Base-by-base conservation (phyloP, 2,888 invertebrate genomes). In the Melanostoma scalare region DNA sequence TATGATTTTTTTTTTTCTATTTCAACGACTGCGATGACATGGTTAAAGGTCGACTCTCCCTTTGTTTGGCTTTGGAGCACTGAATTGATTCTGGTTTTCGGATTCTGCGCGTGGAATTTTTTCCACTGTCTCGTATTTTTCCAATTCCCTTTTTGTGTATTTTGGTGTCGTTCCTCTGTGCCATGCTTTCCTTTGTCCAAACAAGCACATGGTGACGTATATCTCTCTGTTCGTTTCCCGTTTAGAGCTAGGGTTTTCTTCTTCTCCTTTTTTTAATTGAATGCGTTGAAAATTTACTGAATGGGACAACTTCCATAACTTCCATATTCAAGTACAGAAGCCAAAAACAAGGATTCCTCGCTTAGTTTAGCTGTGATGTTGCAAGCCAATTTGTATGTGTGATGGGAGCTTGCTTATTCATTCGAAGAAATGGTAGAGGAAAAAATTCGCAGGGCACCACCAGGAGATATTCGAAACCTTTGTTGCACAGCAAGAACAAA, bases 41-140 rank as follows among this genome's bases (percentile, higher is more conserved):
- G 74, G 81, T 63, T 77, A 69, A 77, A 82, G 78, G 82, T 78
- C 78, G 82, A 82, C 73, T 82, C 82, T 82, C 78, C 82, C 71
- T 84, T 84, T 84, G 78, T 75, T 84, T 71, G 65, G 69, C 2
- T 50, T 63, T 63, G 50, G 50, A 63, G 63, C 63, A 63, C 55
- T 20, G 53, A 68, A 60, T 50, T 44, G 52, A 55, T 50, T 67
- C 35, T 40, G 20, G 42, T 30, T 58, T 9, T 48, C 31, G 56
- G 68, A 84, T 74, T 74, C 78, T 84, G 84, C 84, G 84, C 79
- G 69, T 55, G n/a, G 50, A 20, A 56, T 38, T 63, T 36, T 63
- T 79, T 74, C 20, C 20, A 20, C 20, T 71, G 65, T 79, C 42
- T 42, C 53, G 52, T 77, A 50, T 78, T 69, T 60, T 65, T 31